Conservation (phyloP, 2,113 vertebrate species). For the Stegostoma tigrinum region DNA sequence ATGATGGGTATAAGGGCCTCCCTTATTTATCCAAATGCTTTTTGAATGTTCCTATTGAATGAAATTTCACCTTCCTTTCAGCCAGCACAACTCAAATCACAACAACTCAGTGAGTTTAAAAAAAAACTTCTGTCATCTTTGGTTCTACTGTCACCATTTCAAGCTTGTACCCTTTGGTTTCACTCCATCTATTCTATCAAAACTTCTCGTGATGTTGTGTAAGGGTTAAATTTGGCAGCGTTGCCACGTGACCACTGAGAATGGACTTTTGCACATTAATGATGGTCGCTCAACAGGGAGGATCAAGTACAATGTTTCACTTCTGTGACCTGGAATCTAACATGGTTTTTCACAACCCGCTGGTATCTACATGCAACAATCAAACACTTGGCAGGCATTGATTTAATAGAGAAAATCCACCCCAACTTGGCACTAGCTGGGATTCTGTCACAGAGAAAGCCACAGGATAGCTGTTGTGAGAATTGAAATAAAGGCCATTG, state of each 20-base stretch:
- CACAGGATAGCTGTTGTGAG: background rate
- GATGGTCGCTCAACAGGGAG: background rate
- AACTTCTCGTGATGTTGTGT: background rate
- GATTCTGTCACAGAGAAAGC: background rate
- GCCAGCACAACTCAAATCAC: too few species aligned
- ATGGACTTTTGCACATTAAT: background rate
- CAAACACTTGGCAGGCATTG: background rate
- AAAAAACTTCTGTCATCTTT: too few species aligned
- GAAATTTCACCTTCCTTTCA: too few species aligned
- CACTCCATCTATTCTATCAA: background rate
- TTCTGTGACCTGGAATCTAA: background rate
- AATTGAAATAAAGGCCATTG: background rate
- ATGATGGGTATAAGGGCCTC: background rate
- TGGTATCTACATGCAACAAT: background rate
- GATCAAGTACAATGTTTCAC: background rate
- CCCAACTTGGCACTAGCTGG: background rate
- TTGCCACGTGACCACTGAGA: background rate
- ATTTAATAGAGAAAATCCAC: background rate
- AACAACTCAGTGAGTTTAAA: too few species aligned
- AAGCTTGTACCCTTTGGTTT: background rate
- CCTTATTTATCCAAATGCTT: too few species aligned
- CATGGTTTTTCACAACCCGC: background rate
- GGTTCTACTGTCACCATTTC: too few species aligned
- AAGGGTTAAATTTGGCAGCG: background rate
- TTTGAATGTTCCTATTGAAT: too few species aligned